Evolutionary conservation across 2,888 invertebrate species (phyloP), one percentile per base, ranked within the genome.

Genomic region (Escarpia spicata): DNA sequence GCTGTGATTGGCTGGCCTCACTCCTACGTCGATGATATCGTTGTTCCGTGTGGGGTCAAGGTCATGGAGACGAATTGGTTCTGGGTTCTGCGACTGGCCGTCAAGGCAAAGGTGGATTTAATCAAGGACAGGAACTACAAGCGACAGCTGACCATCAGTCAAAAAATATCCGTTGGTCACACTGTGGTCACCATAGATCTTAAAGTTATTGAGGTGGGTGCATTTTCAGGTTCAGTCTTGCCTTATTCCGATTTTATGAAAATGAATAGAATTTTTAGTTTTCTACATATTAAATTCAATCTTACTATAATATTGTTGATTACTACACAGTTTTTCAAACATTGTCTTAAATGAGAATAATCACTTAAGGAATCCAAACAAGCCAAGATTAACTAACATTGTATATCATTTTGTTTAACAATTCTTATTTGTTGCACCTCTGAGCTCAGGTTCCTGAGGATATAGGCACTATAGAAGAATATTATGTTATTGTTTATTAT

Each of bases 71-170:
- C 15, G 43, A 91, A 91, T 44, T 91, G 91, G 91, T 91, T 91
- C 91, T 91, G 91, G 91, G 19, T 44, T 44, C 91, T 43, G 19
- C 43, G 43, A 15, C 15, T 91, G 44, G 91, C 91, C 37, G 91
- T 91, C 91, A 91, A 91, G 37, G 91, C 91, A 43, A 91, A 91
- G 37, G 91, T 91, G 75, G 75, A 75, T 75, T 75, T 75, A 26
- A 75, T 75, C 19, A 75, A 75, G 75, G 75, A 75, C 75, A 75
- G 6, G 75, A 75, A 75, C n/a, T 75, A 75, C 75, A 75, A 75
- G 75, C 75, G 75, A 75, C 26, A 75, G 26, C 19, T 75, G 75
- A 75, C 75, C 19, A 4, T 75, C n/a, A n/a, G 19, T 26, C 75
- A 75, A n/a, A 75, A 15, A 26, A 26, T 75, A 75, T 75, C 75